A percentile compares a stretch with the other conserved stretches of the same genome.
These are phyloP conservation scores for Cryptus armator DNA, from an alignment of 2,888 invertebrate genomes.

Conservation along the genomic window DNA sequence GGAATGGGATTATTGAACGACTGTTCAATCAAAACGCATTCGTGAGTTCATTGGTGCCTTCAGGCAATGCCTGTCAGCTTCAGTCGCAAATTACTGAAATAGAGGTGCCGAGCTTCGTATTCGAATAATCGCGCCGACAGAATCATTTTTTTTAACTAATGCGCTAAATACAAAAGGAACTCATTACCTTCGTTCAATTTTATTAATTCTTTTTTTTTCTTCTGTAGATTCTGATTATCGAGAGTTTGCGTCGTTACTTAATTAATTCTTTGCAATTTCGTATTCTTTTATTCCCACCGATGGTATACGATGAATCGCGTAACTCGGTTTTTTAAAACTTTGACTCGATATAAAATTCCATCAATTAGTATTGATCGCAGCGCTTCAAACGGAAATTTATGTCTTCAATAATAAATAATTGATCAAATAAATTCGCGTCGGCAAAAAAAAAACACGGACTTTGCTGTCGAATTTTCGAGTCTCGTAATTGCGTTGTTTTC, in stretches of 20 bases:
- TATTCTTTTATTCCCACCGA: no score
- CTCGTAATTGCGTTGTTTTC: constrained; percentile 14
- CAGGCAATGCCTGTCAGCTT: neutral
- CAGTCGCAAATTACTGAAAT: neutral
- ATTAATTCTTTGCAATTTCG: neutral
- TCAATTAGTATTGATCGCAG: no score
- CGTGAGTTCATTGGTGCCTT: neutral
- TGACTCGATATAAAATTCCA: no score
- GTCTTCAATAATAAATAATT: neutral
- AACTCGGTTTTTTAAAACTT: no score
- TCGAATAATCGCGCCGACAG: neutral
- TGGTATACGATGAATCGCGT: no score
- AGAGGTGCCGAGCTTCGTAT: neutral
- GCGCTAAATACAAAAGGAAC: neutral
- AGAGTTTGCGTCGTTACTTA: neutral
- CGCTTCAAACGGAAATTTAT: no score
- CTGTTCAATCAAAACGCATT: constrained; percentile 52
- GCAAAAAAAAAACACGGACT: neutral
- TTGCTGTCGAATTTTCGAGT: constrained; percentile 9
- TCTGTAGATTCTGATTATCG: neutral
- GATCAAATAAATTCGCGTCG: neutral
- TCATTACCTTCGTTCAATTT: neutral
- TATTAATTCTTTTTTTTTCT: neutral
- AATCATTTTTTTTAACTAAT: neutral
- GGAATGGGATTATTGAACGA: constrained; percentile 40